Evolutionary conservation across 1,140 invertebrate genomes (phyloP), one percentile per base, ranked within the genome.

Genomic region (Choristoneura fumiferana): DNA sequence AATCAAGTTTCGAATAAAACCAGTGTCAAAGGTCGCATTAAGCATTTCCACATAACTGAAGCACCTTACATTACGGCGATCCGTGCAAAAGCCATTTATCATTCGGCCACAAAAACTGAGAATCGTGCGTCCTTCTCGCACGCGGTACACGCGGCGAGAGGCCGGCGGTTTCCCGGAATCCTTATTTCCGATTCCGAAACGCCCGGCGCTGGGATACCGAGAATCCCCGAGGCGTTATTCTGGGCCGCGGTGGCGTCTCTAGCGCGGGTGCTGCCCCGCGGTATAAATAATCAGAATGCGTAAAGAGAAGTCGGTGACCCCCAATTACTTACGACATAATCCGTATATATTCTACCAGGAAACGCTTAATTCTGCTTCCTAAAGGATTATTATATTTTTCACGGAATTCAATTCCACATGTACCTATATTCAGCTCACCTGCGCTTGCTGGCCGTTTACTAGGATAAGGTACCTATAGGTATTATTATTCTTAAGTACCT

Each of bases 141-240:
- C 52, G 14, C 37, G 8, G 45, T 39, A 43, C 62, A 36, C 56
- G 64, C 64, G 63, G 54, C 65, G 68, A 55, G 84, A 82, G 77
- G 79, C 75, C 84, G 77, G 67, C 76, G 38, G 60, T 82, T 87
- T 87, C 84, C 78, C 58, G 69, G 84, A 87, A 87, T 82, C 76
- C 73, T 78, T 81, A 77, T 87, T 85, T 87, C 84, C 81, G 84
- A 87, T 85, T 84, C 81, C 82, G 80, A 85, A 87, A 83, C 78
- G 85, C 79, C 69, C 77, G 63, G 63, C 71, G 73, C 73, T 22
- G 61, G 78, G 62, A 70, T 87, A 87, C 84, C 71, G 69, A 82
- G 82, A 85, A 87, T 67, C 79, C 75, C 78, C 72, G 65, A 69
- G 60, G 76, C 70, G 79, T 81, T 82, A 84, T 87, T 85, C 76